phyloP scores from a whole-genome alignment of 2,113 vertebrate species.

The Tapirus terrestris region DNA sequence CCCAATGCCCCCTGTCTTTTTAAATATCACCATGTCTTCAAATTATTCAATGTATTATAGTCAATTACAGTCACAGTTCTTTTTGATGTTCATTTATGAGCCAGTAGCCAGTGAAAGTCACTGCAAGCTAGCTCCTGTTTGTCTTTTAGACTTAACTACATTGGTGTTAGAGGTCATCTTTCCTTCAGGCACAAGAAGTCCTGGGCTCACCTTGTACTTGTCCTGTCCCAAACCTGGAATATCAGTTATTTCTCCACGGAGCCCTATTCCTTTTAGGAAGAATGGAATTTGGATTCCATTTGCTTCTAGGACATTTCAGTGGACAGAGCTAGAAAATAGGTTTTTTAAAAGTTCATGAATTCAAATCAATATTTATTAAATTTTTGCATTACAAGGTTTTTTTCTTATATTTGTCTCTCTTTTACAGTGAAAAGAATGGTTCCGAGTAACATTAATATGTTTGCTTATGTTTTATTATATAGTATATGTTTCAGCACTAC shows the following conservation, averaged over 20 bases:
- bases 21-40: background rate
- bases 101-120: background rate
- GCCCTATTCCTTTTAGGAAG: background rate
- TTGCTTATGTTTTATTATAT: background rate
- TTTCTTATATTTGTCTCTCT: background rate
- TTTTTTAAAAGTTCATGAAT: slow-evolving; percentile 30
- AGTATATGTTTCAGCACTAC: background rate
- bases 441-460: background rate
- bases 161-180: background rate
- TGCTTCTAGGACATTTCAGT: background rate
- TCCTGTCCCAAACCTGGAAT: background rate
- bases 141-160: background rate
- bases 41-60: background rate
- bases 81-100: background rate
- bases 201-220: background rate
- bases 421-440: slow-evolving; percentile 18
- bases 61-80: background rate
- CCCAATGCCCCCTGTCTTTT: background rate
- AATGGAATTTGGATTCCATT: background rate
- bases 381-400: background rate
- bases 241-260: background rate
- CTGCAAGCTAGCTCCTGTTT: background rate
- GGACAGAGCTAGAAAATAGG: background rate
- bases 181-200: background rate
- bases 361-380: background rate